These are phyloP conservation scores for Procambarus clarkii DNA, from an alignment of 1,140 invertebrate species.

Conservation along the genomic window DNA sequence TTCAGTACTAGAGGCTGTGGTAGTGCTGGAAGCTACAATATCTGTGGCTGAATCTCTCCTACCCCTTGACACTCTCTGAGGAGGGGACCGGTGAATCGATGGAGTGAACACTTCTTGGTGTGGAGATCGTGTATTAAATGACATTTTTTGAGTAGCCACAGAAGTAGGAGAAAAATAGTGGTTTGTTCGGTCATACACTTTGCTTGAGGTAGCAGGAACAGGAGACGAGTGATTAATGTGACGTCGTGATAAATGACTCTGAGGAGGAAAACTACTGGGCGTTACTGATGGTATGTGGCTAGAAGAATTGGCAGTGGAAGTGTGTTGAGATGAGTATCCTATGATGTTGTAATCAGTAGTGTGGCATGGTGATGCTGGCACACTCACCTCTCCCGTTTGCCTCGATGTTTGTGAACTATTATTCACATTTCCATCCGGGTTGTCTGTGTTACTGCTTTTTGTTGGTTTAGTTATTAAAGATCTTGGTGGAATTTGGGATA, in stretches of 20 bases:
- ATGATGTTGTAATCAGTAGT: neutral
- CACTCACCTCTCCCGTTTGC: neutral
- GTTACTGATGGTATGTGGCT: neutral
- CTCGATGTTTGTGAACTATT: neutral
- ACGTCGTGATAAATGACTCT: neutral
- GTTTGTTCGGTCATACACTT: neutral
- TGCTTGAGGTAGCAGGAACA: neutral
- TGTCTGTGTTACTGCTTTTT: neutral
- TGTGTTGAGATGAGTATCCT: neutral
- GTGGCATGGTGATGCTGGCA: neutral
- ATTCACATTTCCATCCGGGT: neutral
- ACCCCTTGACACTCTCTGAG: neutral
- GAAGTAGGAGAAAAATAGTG: neutral
- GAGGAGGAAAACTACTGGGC: neutral
- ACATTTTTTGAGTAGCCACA: neutral
- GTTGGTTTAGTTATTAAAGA: neutral
- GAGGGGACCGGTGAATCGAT: conserved; percentile 54
- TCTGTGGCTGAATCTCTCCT: conserved; percentile 4
- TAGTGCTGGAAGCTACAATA: conserved; percentile 48
- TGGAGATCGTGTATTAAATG: conserved; percentile 22
- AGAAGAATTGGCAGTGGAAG: neutral
- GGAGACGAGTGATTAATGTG: neutral
- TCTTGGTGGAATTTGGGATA: conserved; percentile 16
- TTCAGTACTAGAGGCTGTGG: conserved; percentile 53
- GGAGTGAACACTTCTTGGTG: conserved; percentile 53